A percentile compares a stretch with the other conserved stretches of the same genome.
Conservation (phyloP, 2,888 invertebrate genomes). For the Nomada lathburiana region DNA sequence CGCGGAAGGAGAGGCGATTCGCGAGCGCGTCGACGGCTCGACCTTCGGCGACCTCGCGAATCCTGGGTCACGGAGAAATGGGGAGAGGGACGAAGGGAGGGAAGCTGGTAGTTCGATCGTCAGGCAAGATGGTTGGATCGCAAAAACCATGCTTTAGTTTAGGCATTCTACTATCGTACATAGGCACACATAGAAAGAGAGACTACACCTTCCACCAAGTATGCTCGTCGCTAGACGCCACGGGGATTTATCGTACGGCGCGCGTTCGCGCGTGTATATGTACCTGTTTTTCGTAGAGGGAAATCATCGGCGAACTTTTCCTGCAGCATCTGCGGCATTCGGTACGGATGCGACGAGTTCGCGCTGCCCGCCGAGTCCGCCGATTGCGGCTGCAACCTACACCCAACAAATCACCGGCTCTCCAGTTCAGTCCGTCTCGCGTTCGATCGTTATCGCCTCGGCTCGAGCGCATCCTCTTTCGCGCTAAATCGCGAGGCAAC, state of each 20-base stretch:
- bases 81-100: background rate
- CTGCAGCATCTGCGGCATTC: slow-evolving; percentile 88
- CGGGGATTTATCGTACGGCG: slow-evolving; percentile 22
- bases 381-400: slow-evolving; percentile 82
- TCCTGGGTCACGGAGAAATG: slow-evolving; percentile 1
- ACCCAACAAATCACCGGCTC: slow-evolving; percentile 42
- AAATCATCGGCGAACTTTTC: slow-evolving; percentile 91
- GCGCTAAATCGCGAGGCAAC: no score
- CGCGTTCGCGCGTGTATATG: slow-evolving; percentile 69
- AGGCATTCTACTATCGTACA: slow-evolving; percentile 75
- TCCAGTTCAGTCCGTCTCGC: slow-evolving; percentile 7
- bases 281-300: slow-evolving; percentile 97
- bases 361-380: slow-evolving; percentile 80
- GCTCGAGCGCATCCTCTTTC: slow-evolving; percentile 20
- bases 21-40: no score
- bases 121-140: slow-evolving; percentile 55
- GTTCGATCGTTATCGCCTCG: background rate
- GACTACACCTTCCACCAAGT: slow-evolving; percentile 62
- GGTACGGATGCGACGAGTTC: slow-evolving; percentile 89
- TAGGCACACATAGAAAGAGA: slow-evolving; percentile 72
- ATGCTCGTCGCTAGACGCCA: slow-evolving; percentile 46
- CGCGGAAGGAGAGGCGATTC: no score
- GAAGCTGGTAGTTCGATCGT: slow-evolving; percentile 8
- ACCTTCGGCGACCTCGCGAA: background rate
- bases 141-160: slow-evolving; percentile 78